A percentile compares a stretch with the other conserved stretches of the same genome.
These are phyloP conservation scores for Cepaea nemoralis DNA, from an alignment of 1,140 invertebrate genomes.

Conservation along the genomic window DNA sequence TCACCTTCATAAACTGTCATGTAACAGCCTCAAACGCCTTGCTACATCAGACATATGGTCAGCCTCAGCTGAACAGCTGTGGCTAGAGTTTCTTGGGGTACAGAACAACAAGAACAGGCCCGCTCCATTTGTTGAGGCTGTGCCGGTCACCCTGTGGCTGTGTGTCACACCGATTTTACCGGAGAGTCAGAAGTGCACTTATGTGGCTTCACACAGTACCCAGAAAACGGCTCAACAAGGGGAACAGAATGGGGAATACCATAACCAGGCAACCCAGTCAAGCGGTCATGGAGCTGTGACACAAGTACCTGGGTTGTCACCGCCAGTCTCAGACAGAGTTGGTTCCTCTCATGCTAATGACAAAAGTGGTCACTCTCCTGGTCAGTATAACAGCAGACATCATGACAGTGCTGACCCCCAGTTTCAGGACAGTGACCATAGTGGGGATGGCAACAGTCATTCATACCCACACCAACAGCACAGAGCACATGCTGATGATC, in stretches of 20 bases:
- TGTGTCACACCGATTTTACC: slow-evolving; percentile 19
- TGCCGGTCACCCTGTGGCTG: slow-evolving; percentile 88
- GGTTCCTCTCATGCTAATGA: not conserved
- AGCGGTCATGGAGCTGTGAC: not conserved
- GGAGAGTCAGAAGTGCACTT: not conserved
- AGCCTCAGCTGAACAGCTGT: slow-evolving; percentile 81
- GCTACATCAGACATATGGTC: slow-evolving; percentile 87
- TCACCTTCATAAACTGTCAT: slow-evolving; percentile 79
- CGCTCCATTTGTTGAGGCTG: slow-evolving; percentile 89
- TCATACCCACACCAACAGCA: not conserved
- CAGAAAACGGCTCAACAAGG: not conserved
- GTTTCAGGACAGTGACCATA: not conserved
- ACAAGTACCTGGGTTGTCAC: not conserved
- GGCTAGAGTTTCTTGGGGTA: slow-evolving; percentile 92
- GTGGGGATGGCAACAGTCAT: slow-evolving; percentile 22
- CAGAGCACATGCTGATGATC: not conserved
- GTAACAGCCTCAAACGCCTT: slow-evolving; percentile 74
- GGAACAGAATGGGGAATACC: not conserved
- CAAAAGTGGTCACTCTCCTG: not conserved
- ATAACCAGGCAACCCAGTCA: not conserved
- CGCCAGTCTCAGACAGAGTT: not conserved
- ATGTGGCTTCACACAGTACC: not conserved
- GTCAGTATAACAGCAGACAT: not conserved
- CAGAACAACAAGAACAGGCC: slow-evolving; percentile 77
- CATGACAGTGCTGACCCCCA: not conserved